Base-by-base conservation (phyloP, 2,113 vertebrate genomes). In the Mugil cephalus region DNA sequence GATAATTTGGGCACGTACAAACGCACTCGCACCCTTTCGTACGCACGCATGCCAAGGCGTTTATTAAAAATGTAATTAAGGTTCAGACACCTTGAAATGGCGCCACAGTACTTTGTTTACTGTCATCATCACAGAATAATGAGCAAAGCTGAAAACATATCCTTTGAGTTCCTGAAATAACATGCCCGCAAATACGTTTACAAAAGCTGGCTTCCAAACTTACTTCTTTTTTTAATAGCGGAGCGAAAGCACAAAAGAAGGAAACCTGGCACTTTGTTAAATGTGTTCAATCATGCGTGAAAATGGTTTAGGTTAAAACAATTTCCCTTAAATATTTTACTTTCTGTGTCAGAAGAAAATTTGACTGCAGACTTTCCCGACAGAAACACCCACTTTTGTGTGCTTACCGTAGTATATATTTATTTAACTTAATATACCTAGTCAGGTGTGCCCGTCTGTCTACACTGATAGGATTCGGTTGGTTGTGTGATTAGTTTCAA, bases 51-150 rank as follows among this genome's bases (percentile, higher is more conserved):
- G 66, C 83, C 79, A 78, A 52, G 43, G 71, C 78, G 78, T 88
- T 86, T 89, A 90, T 89, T 91, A 86, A 90, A 92, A 88, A 83
- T 85, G 72, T 85, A 88, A 91, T 90, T 88, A 89, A 55, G 84
- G 82, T 85, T 87, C 88, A 91, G 83, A 79, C 86, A 87, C 81
- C 86, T 88, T 87, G 85, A 91, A 89, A 89, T 77, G 67, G 68
- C 48, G 45, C 83, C 15, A 50, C 77, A 65, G 77, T 67, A 69
- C 84, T 89, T 86, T 88, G 81, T 89, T 84, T 88, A 82, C 80
- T 40, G 54, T 74, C 84, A 66, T 83, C 80, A 59, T 83, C 59
- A 78, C 47, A 55, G 74, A 88, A 86, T 86, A 89, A 86, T 81
- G 78, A 86, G 78, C 59, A 53, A 70, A 78, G 83, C 46, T 74